Conservation (phyloP, 2,113 vertebrate species). For the Chaetodon trifascialis region DNA sequence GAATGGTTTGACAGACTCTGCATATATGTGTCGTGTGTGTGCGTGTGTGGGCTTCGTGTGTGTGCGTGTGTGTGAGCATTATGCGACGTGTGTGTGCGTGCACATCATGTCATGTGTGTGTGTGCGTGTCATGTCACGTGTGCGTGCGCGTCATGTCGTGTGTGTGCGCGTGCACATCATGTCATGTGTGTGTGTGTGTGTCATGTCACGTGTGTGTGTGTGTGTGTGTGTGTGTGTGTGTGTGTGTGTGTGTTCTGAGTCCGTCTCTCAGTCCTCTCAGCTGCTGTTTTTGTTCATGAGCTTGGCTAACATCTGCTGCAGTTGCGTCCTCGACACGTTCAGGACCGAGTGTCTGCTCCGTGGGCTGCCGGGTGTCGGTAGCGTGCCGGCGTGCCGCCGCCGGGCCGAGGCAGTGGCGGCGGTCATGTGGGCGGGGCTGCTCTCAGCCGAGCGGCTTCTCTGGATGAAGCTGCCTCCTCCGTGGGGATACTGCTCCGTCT, state of each 20-base stretch:
- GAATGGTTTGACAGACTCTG: slow-evolving; percentile 34
- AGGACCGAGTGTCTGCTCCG: slow-evolving; percentile 95
- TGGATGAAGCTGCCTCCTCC: slow-evolving; percentile 92
- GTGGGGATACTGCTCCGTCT: slow-evolving; percentile 98
- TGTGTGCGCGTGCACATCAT: background rate
- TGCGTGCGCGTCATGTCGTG: background rate
- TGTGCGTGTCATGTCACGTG: background rate
- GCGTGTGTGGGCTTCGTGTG: too few relatives aligned
- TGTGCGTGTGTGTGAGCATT: too few relatives aligned
- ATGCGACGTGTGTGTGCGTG: background rate
- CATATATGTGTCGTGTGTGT: background rate
- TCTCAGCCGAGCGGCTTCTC: slow-evolving; percentile 98
- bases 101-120: too few relatives aligned
- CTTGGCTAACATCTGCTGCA: slow-evolving; percentile 97
- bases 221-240: background rate
- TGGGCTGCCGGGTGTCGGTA: slow-evolving; percentile 88
- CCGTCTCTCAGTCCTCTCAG: slow-evolving; percentile 68
- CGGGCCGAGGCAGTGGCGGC: slow-evolving; percentile 71
- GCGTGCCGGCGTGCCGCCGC: slow-evolving; percentile 73
- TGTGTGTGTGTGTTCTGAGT: slow-evolving; percentile 5
- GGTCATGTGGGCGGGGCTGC: slow-evolving; percentile 93
- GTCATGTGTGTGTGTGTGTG: background rate
- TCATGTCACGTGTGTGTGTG: background rate
- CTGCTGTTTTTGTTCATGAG: slow-evolving; percentile 97
- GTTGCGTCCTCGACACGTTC: slow-evolving; percentile 93